These are phyloP conservation scores for Neria commutata DNA, from an alignment of 2,888 invertebrate genomes.

Conservation along the genomic window DNA sequence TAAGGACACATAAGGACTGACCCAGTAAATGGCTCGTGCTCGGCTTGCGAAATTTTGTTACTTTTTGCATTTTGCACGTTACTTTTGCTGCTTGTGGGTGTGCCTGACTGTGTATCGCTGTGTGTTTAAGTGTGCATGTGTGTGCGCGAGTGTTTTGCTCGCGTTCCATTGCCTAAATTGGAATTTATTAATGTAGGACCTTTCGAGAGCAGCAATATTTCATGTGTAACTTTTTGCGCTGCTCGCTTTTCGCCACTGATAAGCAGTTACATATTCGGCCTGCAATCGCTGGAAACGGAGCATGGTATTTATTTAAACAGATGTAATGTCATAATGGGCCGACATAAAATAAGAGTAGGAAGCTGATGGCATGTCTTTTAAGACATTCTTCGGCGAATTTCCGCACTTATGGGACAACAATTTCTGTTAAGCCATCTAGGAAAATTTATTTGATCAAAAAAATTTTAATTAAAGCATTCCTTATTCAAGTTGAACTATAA, in stretches of 20 bases:
- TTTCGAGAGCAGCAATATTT: background rate
- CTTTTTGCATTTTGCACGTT: background rate
- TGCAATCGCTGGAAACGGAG: too few relatives aligned
- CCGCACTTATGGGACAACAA: too few relatives aligned
- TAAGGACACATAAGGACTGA: constrained; percentile 5
- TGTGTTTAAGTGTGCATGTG: background rate
- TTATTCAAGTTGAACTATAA: too few relatives aligned
- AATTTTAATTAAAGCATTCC: too few relatives aligned
- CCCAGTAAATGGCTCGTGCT: constrained; percentile 1
- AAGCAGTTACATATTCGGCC: background rate
- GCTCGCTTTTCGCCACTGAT: background rate
- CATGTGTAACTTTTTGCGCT: background rate
- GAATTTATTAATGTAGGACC: constrained; percentile 2
- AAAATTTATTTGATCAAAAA: too few relatives aligned
- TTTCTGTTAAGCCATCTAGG: too few relatives aligned
- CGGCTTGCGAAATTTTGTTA: background rate
- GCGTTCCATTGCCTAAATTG: background rate
- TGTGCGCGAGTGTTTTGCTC: background rate
- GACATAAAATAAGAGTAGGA: too few relatives aligned
- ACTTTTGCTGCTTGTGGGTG: background rate
- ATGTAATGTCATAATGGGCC: too few relatives aligned
- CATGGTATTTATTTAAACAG: too few relatives aligned
- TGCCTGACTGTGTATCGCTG: background rate
- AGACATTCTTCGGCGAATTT: too few relatives aligned
- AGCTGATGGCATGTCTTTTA: too few relatives aligned